Percentiles rank a stretch among this genome's conserved stretches.
Conservation (phyloP, 2,113 vertebrate species). For the Tretioscincus oriximinensis region DNA sequence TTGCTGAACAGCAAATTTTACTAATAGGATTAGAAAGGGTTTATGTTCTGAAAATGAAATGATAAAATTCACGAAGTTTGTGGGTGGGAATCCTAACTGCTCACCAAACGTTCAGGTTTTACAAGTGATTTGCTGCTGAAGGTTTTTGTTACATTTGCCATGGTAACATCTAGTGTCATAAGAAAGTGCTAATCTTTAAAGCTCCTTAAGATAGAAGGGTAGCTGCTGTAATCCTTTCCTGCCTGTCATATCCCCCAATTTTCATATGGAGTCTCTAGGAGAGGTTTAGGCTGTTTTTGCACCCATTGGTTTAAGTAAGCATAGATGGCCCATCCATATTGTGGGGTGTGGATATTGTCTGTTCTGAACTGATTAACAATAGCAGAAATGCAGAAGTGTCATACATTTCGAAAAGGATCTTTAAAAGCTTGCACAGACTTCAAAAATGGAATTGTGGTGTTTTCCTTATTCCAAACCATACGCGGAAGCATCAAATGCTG, state of each 20-base stretch:
- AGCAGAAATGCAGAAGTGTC: too few species aligned
- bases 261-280: neutral
- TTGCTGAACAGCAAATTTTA: constrained; percentile 37
- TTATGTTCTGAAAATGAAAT: constrained; percentile 25
- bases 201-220: constrained; percentile 22
- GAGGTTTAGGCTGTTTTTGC: neutral
- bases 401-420: too few species aligned
- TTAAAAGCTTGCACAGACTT: too few species aligned
- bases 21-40: constrained; percentile 27
- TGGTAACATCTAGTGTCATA: constrained; percentile 8
- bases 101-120: constrained; percentile 9
- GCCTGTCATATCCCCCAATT: neutral
- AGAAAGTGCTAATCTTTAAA: constrained; percentile 29
- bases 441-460: too few species aligned
- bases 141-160: constrained; percentile 22
- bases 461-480: too few species aligned
- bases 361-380: too few species aligned
- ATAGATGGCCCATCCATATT: too few species aligned
- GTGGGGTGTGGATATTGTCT: too few species aligned
- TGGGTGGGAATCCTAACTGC: neutral
- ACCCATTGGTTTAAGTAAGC: too few species aligned
- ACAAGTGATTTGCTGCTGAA: constrained; percentile 11
- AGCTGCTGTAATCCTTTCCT: neutral
- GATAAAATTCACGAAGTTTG: constrained; percentile 8
- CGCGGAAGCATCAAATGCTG: too few species aligned